Evolutionary conservation across 2,113 vertebrate species (phyloP).

Genomic region (Amphilophus citrinellus): DNA sequence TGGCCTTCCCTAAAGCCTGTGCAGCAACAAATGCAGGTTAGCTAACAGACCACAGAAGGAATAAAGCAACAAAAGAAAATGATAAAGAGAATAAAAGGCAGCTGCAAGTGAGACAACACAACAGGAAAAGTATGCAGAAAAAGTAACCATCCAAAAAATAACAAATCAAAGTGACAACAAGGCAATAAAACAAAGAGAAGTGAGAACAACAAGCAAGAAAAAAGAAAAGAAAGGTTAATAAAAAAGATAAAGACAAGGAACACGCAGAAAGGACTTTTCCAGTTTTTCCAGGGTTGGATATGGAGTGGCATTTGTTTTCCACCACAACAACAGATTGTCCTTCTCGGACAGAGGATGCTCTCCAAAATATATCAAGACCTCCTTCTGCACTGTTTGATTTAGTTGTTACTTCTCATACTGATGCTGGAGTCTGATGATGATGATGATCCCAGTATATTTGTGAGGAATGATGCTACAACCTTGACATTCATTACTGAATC

Average conservation of each 20-base stretch:
- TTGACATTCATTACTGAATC: too few species aligned
- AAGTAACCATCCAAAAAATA: background rate
- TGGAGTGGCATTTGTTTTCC: background rate
- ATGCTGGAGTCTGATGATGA: too few species aligned
- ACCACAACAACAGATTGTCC: background rate
- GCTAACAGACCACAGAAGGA: background rate
- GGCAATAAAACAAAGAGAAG: background rate
- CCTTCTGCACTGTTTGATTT: too few species aligned
- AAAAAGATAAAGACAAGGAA: too few species aligned
- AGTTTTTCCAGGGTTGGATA: background rate
- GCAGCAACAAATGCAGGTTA: conserved; percentile 1
- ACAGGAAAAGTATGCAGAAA: background rate
- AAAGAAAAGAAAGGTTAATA: too few species aligned
- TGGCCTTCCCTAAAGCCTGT: conserved; percentile 84
- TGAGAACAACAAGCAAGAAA: too few species aligned
- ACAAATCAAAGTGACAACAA: background rate
- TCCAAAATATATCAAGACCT: too few species aligned
- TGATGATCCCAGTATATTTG: too few species aligned
- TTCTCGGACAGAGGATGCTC: too few species aligned
- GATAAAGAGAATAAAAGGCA: background rate
- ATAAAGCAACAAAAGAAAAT: background rate
- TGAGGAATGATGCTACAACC: too few species aligned
- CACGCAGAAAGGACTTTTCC: background rate
- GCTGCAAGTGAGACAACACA: background rate
- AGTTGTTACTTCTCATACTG: too few species aligned